Conservation (phyloP, 1,140 invertebrate genomes). For the Pogonognathellus flavescens region DNA sequence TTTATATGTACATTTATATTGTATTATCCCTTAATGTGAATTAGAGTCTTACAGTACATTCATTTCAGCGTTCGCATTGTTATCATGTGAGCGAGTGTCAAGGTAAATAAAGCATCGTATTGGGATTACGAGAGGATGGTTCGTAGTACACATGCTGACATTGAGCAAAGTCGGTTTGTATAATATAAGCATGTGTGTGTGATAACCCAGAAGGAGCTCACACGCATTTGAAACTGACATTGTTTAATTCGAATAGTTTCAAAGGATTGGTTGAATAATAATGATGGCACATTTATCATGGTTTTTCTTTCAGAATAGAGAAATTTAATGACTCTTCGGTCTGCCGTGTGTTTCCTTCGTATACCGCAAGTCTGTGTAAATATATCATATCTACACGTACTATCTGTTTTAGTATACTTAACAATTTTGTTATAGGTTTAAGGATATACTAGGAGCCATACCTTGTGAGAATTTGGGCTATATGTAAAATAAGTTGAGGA, state of each 20-base stretch:
- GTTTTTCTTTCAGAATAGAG: conserved; percentile 14
- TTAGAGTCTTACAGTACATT: neutral
- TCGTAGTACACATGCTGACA: neutral
- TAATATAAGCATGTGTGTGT: conserved; percentile 15
- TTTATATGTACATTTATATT: neutral
- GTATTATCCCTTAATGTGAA: conserved; percentile 14
- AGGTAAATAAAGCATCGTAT: neutral
- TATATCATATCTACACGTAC: no score
- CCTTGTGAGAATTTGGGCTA: no score
- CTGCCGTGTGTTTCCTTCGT: conserved; percentile 8
- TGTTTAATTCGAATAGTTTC: conserved; percentile 55
- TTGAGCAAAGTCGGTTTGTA: conserved; percentile 12
- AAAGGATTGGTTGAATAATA: conserved; percentile 55
- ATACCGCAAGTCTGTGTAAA: no score
- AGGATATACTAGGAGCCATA: no score
- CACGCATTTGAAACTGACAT: conserved; percentile 46
- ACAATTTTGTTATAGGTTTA: no score
- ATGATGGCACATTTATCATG: conserved; percentile 55
- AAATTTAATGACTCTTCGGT: conserved; percentile 20
- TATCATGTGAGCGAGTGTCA: neutral
- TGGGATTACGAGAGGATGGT: neutral
- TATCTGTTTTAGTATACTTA: no score
- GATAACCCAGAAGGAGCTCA: neutral
- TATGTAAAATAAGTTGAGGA: no score
- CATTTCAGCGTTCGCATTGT: neutral